phyloP scores from a whole-genome alignment of 2,113 vertebrate genomes.

The Phoenicopterus ruber region DNA sequence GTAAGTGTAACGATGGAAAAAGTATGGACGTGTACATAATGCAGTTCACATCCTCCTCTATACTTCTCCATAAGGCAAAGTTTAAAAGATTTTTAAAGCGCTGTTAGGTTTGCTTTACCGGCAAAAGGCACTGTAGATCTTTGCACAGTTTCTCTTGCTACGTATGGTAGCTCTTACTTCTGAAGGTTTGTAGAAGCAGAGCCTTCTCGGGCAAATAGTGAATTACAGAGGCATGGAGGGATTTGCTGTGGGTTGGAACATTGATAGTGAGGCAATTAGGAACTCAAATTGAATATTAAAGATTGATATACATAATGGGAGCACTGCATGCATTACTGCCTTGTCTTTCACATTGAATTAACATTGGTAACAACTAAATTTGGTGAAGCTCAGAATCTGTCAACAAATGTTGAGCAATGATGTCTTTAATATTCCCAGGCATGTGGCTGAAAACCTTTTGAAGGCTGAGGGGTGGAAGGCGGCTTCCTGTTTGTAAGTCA shows the following conservation, averaged over 20 bases:
- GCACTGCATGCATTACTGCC: constrained; percentile 65
- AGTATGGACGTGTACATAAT: background rate
- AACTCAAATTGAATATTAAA: constrained; percentile 67
- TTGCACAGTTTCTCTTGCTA: background rate
- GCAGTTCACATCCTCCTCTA: background rate
- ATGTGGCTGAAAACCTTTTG: constrained; percentile 78
- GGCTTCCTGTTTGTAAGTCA: constrained; percentile 78
- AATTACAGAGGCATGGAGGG: constrained; percentile 52
- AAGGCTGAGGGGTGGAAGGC: constrained; percentile 79
- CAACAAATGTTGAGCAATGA: constrained; percentile 76
- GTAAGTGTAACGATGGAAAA: background rate
- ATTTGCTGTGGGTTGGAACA: constrained; percentile 56
- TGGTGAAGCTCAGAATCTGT: constrained; percentile 70
- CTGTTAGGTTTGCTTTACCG: background rate
- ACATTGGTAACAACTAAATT: constrained; percentile 66
- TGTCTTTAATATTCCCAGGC: constrained; percentile 81
- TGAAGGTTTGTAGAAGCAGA: constrained; percentile 18
- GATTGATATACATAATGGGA: constrained; percentile 55
- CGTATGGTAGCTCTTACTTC: background rate
- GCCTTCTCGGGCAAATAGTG: background rate
- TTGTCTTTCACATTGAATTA: constrained; percentile 63
- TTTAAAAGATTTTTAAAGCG: background rate
- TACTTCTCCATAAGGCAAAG: background rate
- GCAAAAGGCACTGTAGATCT: background rate
- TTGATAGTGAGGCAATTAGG: constrained; percentile 61